phyloP scores from a whole-genome alignment of 2,888 invertebrate species.

The Eucera pruinosa region DNA sequence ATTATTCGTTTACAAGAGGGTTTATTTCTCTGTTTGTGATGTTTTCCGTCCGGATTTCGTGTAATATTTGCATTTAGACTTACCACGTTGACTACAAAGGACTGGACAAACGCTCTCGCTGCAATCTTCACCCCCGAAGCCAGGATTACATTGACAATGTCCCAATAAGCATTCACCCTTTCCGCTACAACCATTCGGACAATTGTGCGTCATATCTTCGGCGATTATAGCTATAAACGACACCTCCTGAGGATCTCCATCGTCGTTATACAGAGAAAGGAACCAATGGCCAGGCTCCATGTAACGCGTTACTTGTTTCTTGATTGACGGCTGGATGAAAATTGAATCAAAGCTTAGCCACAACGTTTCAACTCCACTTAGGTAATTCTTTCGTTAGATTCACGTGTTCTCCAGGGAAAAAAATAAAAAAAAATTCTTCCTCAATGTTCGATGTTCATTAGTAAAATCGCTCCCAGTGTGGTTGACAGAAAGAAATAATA shows the following conservation, averaged over 20 bases:
- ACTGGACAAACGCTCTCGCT: conserved; percentile 99
- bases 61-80: too few relatives aligned
- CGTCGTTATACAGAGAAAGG: conserved; percentile 97
- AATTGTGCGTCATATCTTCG: conserved; percentile 97
- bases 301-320: conserved; percentile 96
- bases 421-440: conserved; percentile 33
- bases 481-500: conserved; percentile 10
- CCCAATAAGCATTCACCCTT: conserved; percentile 98
- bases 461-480: background rate
- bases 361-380: background rate
- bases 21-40: too few relatives aligned
- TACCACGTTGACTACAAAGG: conserved; percentile 95
- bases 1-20: too few relatives aligned
- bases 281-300: conserved; percentile 99
- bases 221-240: conserved; percentile 93
- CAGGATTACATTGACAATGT: conserved; percentile 97
- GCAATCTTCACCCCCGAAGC: conserved; percentile 98
- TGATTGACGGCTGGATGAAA: conserved; percentile 89
- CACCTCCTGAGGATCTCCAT: conserved; percentile 94
- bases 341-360: background rate
- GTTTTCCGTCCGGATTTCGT: too few relatives aligned
- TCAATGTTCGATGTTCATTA: background rate
- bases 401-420: conserved; percentile 16
- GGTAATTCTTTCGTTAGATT: background rate
- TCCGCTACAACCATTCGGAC: conserved; percentile 97